These are phyloP conservation scores for Drosophila lacicola DNA, from an alignment of 2,888 invertebrate species.

Conservation along the genomic window DNA sequence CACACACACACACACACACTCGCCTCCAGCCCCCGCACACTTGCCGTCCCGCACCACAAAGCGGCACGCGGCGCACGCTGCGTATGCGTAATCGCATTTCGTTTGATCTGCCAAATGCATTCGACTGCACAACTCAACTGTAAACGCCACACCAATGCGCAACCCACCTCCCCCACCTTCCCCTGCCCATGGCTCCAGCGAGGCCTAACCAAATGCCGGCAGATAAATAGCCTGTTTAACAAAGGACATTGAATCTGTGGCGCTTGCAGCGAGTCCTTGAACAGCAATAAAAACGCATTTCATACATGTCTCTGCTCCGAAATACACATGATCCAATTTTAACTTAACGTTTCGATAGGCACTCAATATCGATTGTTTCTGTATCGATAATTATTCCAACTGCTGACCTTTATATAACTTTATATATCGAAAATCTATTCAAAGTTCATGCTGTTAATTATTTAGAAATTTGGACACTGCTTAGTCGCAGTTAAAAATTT, in stretches of 20 bases:
- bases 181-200: background rate
- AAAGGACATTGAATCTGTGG: slow-evolving; percentile 14
- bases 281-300: slow-evolving; percentile 7
- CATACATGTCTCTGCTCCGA: background rate
- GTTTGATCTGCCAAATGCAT: slow-evolving; percentile 60
- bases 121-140: slow-evolving; percentile 50
- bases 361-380: too few species aligned
- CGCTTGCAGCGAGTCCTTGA: background rate
- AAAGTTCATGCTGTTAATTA: background rate
- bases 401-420: too few species aligned
- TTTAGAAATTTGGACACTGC: too few species aligned
- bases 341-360: background rate
- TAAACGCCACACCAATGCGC: slow-evolving; percentile 20
- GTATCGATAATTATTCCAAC: too few species aligned
- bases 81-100: slow-evolving; percentile 63
- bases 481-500: too few species aligned
- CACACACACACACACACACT: background rate
- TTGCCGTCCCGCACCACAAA: background rate
- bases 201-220: slow-evolving; percentile 12
- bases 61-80: slow-evolving; percentile 15
- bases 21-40: background rate
- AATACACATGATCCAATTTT: background rate
- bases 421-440: background rate
- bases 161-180: background rate
- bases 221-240: slow-evolving; percentile 15